These are phyloP conservation scores for Aphaenogaster ashmeadi DNA, from an alignment of 1,140 invertebrate species.

Conservation along the genomic window DNA sequence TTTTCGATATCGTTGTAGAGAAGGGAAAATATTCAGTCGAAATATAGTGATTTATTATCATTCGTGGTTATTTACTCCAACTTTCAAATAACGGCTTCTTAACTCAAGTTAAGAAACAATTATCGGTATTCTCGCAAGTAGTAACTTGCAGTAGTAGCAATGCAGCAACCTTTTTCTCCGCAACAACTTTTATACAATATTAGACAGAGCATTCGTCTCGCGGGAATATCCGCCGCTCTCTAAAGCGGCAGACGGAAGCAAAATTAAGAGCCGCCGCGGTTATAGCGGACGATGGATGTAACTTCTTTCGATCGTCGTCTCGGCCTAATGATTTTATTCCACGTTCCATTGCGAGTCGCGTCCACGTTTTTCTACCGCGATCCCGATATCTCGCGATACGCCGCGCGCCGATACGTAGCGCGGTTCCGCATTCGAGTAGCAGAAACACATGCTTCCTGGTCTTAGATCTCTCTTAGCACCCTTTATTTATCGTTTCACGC, in stretches of 20 bases:
- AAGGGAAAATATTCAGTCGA: background rate
- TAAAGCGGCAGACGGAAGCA: constrained; percentile 38
- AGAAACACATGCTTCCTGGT: constrained; percentile 70
- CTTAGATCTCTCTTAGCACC: constrained; percentile 69
- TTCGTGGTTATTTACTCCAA: background rate
- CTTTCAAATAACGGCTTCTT: background rate
- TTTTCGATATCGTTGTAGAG: background rate
- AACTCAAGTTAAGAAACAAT: constrained; percentile 23
- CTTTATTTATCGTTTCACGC: constrained; percentile 82
- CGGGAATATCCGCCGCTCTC: constrained; percentile 35
- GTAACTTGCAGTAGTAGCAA: background rate
- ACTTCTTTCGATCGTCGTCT: constrained; percentile 69
- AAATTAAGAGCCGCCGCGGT: constrained; percentile 58
- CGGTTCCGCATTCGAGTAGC: constrained; percentile 71
- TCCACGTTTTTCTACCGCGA: constrained; percentile 70
- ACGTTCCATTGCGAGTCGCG: constrained; percentile 75
- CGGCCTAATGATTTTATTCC: constrained; percentile 76
- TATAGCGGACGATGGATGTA: constrained; percentile 63
- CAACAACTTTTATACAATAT: constrained; percentile 33
- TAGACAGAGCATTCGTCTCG: constrained; percentile 37
- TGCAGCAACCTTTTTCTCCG: constrained; percentile 16
- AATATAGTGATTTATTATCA: background rate
- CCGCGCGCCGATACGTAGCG: constrained; percentile 51
- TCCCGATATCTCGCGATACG: constrained; percentile 63
- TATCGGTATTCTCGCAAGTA: background rate